Percentiles rank a stretch among this genome's conserved stretches.
phyloP scores from a whole-genome alignment of 53 echinoderm and acorn worm genomes.

The Temnopleurus reevesii region DNA sequence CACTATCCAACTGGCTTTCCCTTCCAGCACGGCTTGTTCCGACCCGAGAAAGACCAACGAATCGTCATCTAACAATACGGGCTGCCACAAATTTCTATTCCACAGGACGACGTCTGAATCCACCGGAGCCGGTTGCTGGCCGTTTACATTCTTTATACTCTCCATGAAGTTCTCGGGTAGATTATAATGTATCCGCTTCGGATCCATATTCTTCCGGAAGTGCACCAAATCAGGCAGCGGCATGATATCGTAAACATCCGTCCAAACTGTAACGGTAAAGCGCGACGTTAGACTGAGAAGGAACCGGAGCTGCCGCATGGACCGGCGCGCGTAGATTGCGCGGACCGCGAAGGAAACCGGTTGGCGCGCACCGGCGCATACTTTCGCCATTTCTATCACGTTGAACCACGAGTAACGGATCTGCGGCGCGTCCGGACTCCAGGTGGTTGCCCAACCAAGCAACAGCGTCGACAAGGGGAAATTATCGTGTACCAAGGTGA shows the following conservation, averaged over 20 bases:
- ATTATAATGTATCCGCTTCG: conserved; percentile 78
- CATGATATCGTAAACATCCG: conserved; percentile 77
- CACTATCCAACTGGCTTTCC: conserved; percentile 82
- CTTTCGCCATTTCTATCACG: conserved; percentile 87
- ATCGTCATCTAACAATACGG: conserved; percentile 71
- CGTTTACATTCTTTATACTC: conserved; percentile 63
- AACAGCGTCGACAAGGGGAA: conserved; percentile 74
- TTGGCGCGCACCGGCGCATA: conserved; percentile 64
- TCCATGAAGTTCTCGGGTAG: conserved; percentile 70
- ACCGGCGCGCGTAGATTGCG: conserved; percentile 73
- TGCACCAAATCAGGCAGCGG: conserved; percentile 68
- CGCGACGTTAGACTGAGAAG: conserved; percentile 78
- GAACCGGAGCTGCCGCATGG: conserved; percentile 83
- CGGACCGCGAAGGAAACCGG: conserved; percentile 76
- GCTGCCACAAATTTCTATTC: conserved; percentile 84
- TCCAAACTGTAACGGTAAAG: conserved; percentile 83
- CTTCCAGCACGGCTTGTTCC: conserved; percentile 80
- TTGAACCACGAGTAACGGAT: conserved; percentile 78
- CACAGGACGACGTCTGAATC: conserved; percentile 47
- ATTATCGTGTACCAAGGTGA: conserved; percentile 52
- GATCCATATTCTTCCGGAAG: conserved; percentile 82
- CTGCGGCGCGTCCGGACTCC: conserved; percentile 72
- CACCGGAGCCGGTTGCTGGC: conserved; percentile 30
- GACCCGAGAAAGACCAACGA: conserved; percentile 85
- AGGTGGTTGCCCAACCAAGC: conserved; percentile 79